These are phyloP conservation scores for Drosophila phalerata DNA, from an alignment of 2,888 invertebrate species.

Conservation along the genomic window DNA sequence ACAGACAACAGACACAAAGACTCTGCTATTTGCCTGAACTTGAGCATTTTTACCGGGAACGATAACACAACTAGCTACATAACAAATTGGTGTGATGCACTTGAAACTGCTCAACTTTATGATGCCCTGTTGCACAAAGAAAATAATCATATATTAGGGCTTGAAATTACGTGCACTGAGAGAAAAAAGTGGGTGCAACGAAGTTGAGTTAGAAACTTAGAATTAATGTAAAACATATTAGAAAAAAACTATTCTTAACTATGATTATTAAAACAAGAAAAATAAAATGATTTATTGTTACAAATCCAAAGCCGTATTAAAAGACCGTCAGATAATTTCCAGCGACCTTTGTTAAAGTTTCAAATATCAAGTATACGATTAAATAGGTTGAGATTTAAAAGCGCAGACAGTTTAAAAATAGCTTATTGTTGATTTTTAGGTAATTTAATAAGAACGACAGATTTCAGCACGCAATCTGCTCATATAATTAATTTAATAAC, in stretches of 20 bases:
- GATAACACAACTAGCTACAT: conserved; percentile 61
- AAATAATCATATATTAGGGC: conserved; percentile 12
- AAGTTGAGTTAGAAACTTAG: neutral
- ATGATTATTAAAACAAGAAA: neutral
- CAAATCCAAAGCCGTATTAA: neutral
- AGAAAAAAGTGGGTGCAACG: neutral
- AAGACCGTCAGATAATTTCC: neutral
- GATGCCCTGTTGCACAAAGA: conserved; percentile 35
- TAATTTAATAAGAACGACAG: conserved; percentile 5
- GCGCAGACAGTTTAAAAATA: conserved; percentile 5
- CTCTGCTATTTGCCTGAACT: conserved; percentile 44
- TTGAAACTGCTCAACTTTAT: conserved; percentile 11
- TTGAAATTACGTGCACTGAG: neutral
- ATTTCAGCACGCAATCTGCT: conserved; percentile 13
- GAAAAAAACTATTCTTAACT: neutral
- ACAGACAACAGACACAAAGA: conserved; percentile 33
- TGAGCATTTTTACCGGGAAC: conserved; percentile 61
- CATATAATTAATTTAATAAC: conserved; percentile 8
- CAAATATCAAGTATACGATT: conserved; percentile 9
- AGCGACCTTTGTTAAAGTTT: conserved; percentile 10
- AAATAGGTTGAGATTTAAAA: conserved; percentile 6
- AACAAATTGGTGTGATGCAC: conserved; percentile 25
- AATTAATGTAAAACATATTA: too few relatives aligned
- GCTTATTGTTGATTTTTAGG: conserved; percentile 4
- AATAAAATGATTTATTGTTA: neutral